Evolutionary conservation across 1,140 invertebrate species (phyloP), one percentile per base, ranked within the genome.

Genomic region (Neodiprion virginianus): DNA sequence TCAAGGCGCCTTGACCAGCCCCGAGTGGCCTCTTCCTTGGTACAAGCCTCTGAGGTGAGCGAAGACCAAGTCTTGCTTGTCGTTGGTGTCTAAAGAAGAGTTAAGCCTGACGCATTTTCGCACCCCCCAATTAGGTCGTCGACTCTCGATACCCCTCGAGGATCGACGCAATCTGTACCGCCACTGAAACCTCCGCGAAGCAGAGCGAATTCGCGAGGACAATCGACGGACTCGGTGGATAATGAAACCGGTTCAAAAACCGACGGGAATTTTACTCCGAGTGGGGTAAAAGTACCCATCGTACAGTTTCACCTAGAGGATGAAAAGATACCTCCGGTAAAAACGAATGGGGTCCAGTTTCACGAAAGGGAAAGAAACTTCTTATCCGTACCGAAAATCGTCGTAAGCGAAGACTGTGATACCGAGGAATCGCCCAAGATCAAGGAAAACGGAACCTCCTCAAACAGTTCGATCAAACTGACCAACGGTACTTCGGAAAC

Each of bases 1-100:
- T 61, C 11, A 61, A 17, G 28, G 28, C 17, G 7, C 67, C 21
- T 12, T 21, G 67, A 69, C 17, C 11, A 69, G 21, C 21, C 67
- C 40, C 40, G 67, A 69, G 40, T 69, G 67, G 67, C 67, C 67
- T 11, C 21, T 23, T 69, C 67, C 67, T 17, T 69, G 67, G 67
- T 69, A 69, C 67, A 69, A 47, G 21, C 48, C 70, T 4, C 21
- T 47, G 48, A 11, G 70, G 67, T 69, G 67, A 69, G 17, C 61
- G 61, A 65, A 14, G 61, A 65, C 28, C 2, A 40, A 40, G 17
- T 65, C 12, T 65, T 65, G 17, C 17, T 21, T 21, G 17, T 21
- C 17, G 17, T 21, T 21, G 17, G 17, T 21, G 12, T 65, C 12
- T 14, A 65, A 7, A 65, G 17, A 65, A 1, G 17, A 65, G 1